These are phyloP conservation scores for Rhinoraja longicauda DNA, from an alignment of 2,797 vertebrate species.

Conservation along the genomic window DNA sequence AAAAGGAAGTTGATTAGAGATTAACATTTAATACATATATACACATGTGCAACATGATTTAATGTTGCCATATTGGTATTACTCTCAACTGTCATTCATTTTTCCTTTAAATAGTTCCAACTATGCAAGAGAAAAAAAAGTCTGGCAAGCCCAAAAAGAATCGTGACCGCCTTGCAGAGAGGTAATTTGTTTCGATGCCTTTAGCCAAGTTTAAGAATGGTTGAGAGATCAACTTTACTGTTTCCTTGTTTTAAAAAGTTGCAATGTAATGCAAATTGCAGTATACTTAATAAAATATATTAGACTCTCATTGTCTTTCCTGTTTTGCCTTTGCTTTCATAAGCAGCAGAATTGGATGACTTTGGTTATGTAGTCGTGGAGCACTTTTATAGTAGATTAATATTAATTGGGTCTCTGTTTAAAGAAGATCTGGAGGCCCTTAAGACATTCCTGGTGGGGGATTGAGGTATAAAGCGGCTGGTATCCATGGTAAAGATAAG, in stretches of 20 bases:
- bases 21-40: too few relatives aligned
- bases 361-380: not conserved
- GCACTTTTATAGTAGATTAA: too few relatives aligned
- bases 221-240: not conserved
- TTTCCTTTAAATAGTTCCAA: not conserved
- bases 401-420: too few relatives aligned
- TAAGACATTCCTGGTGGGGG: too few relatives aligned
- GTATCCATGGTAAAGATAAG: too few relatives aligned
- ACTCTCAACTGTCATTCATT: not conserved
- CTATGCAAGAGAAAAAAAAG: slow-evolving; percentile 71
- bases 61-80: not conserved
- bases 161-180: slow-evolving; percentile 79
- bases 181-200: slow-evolving; percentile 53
- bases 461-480: too few relatives aligned
- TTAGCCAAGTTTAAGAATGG: not conserved
- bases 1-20: too few relatives aligned
- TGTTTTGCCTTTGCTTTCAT: not conserved
- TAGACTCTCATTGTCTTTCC: not conserved
- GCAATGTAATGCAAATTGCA: not conserved
- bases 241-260: not conserved
- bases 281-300: not conserved
- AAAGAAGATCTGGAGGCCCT: too few relatives aligned
- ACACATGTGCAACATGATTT: too few relatives aligned
- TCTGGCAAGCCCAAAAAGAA: slow-evolving; percentile 53
- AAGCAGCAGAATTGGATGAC: not conserved